Evolutionary conservation across 2,797 vertebrate species (phyloP).

Genomic region (Thripadectes ignobilis): DNA sequence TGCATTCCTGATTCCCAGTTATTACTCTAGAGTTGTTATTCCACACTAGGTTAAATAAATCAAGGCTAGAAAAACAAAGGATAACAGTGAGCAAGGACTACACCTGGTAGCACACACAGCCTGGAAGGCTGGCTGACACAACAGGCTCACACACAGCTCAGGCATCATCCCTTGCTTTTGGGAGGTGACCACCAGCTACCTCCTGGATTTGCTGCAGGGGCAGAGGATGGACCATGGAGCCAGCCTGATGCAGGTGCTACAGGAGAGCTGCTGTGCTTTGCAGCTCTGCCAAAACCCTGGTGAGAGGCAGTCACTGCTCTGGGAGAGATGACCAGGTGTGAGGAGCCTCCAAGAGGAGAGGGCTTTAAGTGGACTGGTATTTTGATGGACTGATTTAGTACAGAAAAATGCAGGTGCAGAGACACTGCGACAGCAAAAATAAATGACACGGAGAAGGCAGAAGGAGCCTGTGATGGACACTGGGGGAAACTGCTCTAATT

Average conservation of each 20-base stretch:
- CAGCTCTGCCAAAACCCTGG: not conserved
- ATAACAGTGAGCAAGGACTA: not conserved
- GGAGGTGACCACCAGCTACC: not conserved
- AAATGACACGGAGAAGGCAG: not conserved
- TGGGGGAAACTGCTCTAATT: constrained; percentile 26
- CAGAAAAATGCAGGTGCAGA: constrained; percentile 18
- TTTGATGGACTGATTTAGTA: not conserved
- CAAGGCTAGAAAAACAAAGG: not conserved
- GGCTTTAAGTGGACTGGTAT: not conserved
- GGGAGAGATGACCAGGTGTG: accelerated
- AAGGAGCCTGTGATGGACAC: not conserved
- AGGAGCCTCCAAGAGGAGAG: not conserved
- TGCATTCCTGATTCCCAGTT: not conserved
- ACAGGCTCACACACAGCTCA: not conserved
- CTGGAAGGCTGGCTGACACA: not conserved
- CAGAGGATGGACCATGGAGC: not conserved
- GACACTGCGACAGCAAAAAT: constrained; percentile 5
- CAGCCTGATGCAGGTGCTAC: not conserved
- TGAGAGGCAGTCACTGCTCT: not conserved
- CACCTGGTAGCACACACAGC: not conserved
- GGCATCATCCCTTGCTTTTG: not conserved
- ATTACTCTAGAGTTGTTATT: not conserved
- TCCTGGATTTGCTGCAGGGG: not conserved
- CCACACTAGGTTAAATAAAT: not conserved
- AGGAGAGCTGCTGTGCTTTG: not conserved